A percentile compares a stretch with the other conserved stretches of the same genome.
phyloP scores from a whole-genome alignment of 2,113 vertebrate genomes.

The Micronycteris hirsuta region DNA sequence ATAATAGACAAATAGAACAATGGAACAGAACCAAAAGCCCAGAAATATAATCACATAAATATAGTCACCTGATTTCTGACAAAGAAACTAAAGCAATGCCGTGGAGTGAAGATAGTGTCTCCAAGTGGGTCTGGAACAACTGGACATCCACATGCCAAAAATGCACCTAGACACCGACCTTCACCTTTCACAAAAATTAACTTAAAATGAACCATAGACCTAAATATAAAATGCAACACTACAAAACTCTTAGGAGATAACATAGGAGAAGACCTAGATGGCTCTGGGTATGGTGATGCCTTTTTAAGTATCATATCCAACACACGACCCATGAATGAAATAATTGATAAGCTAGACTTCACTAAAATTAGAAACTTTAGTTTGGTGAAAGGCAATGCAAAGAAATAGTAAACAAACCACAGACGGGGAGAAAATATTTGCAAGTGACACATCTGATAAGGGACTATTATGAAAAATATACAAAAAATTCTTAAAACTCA shows the following conservation, averaged over 20 bases:
- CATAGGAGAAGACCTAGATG: neutral
- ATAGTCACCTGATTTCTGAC: neutral
- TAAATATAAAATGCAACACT: neutral
- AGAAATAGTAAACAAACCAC: neutral
- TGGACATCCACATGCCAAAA: neutral
- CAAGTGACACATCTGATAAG: neutral
- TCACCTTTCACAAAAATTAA: neutral
- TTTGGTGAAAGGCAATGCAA: neutral
- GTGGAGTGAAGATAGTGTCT: neutral
- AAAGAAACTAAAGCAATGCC: neutral
- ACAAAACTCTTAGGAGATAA: neutral
- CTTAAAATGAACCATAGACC: neutral
- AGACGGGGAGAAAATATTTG: neutral
- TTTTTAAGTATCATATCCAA: neutral
- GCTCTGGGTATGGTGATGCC: neutral
- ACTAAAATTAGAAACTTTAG: neutral
- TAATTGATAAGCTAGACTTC: neutral
- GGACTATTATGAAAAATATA: neutral
- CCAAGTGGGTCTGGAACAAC: neutral
- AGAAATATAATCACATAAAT: neutral
- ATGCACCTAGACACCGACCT: neutral
- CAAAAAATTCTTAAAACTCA: neutral
- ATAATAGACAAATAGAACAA: neutral
- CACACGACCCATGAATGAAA: neutral
- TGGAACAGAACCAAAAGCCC: neutral